These are phyloP conservation scores for Lasioglossum malachurum DNA, from an alignment of 2,888 invertebrate species.

Conservation along the genomic window DNA sequence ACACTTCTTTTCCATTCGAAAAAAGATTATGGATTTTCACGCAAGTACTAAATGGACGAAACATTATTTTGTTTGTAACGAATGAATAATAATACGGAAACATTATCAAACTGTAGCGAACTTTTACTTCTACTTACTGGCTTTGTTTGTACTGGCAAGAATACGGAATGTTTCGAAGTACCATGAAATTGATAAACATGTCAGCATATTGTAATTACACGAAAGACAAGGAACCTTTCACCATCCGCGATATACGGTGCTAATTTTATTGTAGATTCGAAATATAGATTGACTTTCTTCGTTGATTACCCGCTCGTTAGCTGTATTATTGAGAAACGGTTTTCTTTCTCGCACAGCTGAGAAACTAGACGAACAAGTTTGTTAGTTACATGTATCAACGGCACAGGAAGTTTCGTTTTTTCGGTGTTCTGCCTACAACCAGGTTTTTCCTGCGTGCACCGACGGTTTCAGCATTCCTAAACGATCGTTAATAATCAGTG, in stretches of 20 bases:
- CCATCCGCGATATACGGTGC: background rate
- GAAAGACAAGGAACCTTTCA: conserved; percentile 11
- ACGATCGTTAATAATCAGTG: conserved; percentile 24
- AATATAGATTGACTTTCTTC: conserved; percentile 9
- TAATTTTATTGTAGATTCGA: conserved; percentile 18
- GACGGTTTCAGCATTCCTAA: background rate
- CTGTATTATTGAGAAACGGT: conserved; percentile 24
- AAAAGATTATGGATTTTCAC: too few relatives aligned
- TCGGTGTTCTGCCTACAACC: background rate
- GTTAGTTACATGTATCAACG: conserved; percentile 31
- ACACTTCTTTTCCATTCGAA: too few relatives aligned
- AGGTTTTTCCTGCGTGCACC: background rate
- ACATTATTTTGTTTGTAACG: background rate
- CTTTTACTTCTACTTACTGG: background rate
- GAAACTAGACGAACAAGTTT: conserved; percentile 21
- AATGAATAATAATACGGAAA: background rate
- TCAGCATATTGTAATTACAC: background rate
- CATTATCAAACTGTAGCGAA: background rate
- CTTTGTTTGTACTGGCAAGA: background rate
- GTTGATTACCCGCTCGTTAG: conserved; percentile 37
- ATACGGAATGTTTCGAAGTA: background rate
- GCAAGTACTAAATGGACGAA: background rate
- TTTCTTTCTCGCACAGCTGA: background rate
- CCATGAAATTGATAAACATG: background rate
- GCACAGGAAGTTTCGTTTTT: conserved; percentile 10